Conservation (phyloP, 1,140 invertebrate genomes). For the Drosophila seguyi region DNA sequence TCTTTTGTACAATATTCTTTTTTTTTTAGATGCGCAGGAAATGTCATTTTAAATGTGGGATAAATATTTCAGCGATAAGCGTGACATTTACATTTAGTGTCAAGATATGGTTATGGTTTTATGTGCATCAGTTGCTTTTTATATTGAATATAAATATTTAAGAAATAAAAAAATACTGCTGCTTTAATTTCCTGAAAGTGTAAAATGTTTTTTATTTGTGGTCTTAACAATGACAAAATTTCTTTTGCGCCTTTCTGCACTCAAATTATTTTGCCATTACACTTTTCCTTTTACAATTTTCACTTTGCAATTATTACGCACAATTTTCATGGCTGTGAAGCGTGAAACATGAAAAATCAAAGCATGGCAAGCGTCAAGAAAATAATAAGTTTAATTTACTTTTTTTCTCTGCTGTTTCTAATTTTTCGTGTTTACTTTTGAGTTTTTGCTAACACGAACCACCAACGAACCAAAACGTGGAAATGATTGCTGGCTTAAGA, state of each 20-base stretch:
- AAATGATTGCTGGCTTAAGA: conserved; percentile 6
- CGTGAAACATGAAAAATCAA: conserved; percentile 44
- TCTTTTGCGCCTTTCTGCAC: not conserved
- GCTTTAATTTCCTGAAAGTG: not conserved
- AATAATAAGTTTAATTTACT: conserved; percentile 45
- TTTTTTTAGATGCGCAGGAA: conserved; percentile 4
- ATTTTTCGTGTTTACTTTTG: conserved; percentile 36
- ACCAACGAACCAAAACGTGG: conserved; percentile 28
- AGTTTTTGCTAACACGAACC: conserved; percentile 27
- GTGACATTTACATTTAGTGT: conserved; percentile 19
- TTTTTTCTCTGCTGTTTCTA: conserved; percentile 22
- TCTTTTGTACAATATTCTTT: not conserved
- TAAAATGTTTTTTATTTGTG: not conserved
- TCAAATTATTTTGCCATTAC: conserved; percentile 21
- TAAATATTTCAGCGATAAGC: conserved; percentile 33
- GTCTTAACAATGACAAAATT: conserved; percentile 7
- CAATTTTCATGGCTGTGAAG: conserved; percentile 36
- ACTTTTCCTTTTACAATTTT: conserved; percentile 10
- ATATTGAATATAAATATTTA: not conserved
- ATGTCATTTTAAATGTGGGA: conserved; percentile 25
- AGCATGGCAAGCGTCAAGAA: conserved; percentile 21
- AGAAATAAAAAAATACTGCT: not conserved
- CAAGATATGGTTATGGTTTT: conserved; percentile 11
- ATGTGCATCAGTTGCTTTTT: not conserved
- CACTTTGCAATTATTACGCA: conserved; percentile 22